phyloP scores from a whole-genome alignment of 2,797 vertebrate genomes.

The Sebastes oblongus region DNA sequence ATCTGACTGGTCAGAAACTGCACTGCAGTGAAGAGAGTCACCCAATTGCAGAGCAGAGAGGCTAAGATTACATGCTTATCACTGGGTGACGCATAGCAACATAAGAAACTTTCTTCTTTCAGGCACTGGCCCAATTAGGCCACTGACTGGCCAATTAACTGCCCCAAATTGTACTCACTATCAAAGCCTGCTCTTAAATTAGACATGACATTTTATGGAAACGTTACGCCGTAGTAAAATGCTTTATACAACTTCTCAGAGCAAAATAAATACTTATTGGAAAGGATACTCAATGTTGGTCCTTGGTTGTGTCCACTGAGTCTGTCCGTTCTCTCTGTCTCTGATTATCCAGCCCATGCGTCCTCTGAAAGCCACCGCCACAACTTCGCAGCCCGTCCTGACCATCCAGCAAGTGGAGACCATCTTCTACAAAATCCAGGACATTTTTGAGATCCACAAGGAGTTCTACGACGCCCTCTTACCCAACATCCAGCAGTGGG shows the following conservation, averaged over 20 bases:
- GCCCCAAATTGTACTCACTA: not conserved
- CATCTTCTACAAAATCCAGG: conserved; percentile 98
- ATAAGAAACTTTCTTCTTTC: not conserved
- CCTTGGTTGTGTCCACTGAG: not conserved
- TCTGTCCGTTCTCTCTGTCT: not conserved
- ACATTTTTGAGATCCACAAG: conserved; percentile 97
- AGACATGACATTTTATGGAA: not conserved
- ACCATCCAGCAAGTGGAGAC: conserved; percentile 95
- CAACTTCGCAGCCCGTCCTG: conserved; percentile 94
- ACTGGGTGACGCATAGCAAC: not conserved
- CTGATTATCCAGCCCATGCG: conserved; percentile 90
- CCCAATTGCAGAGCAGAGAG: conserved; percentile 7
- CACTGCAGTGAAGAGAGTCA: not conserved
- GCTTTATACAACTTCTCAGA: not conserved
- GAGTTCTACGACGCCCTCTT: conserved; percentile 94
- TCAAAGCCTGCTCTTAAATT: not conserved
- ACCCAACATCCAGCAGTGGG: conserved; percentile 96
- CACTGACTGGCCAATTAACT: not conserved
- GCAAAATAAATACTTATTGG: not conserved
- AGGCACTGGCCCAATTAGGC: not conserved
- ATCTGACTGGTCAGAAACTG: conserved; percentile 3
- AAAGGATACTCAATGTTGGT: not conserved
- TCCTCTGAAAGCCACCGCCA: conserved; percentile 94
- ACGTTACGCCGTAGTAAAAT: not conserved
- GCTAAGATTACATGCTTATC: conserved; percentile 3